Base-by-base conservation (phyloP, 2,797 vertebrate species). In the Psittacula echo region DNA sequence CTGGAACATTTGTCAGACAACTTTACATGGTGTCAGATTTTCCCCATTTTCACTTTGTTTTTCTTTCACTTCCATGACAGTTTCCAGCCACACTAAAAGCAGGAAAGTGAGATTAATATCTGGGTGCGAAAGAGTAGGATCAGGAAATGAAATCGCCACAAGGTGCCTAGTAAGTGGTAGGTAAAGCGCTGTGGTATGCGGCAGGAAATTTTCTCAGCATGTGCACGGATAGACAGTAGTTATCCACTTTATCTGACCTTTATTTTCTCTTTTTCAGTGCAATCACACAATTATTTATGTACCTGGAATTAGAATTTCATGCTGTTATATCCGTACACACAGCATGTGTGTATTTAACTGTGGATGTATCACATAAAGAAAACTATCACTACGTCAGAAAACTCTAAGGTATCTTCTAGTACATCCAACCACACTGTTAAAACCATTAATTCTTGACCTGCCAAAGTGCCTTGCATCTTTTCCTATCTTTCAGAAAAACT, bases 401-500 rank as follows among this genome's bases (percentile, higher is more conserved):
- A 78, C 1, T 4, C 20, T 13, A 26, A 41, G 9, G 3, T 44
- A 10, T 53, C 22, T 66, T 88, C 42, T 66, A 17, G 18, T 37
- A 66, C 0, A 0, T 65, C 27, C 27, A 78, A 34, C 10, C 10
- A 58, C 9, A 23, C 24, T 70, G 24, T 51, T 85, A 53, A 89
- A 82, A 24, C 4, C 21, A 65, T 77, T 53, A 84, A 2, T 37
- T 89, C 18, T 66, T 84, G 22, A 50, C n/a, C 37, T 83, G n/a
- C 22, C 17, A n/a, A 85, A 42, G 29, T 72, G 41, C 34, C 10
- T 80, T 73, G 34, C 7, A 29, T 27, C 0, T 67, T 39, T 78
- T 62, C 23, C 12, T 39, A 22, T 68, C 81, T 93, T 97, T 86
- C 71, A 77, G 53, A 86, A 88, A 93, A 93, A 48, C 41, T 16